Conservation (phyloP, 2,113 vertebrate genomes). For the Ancistrus triradiatus region DNA sequence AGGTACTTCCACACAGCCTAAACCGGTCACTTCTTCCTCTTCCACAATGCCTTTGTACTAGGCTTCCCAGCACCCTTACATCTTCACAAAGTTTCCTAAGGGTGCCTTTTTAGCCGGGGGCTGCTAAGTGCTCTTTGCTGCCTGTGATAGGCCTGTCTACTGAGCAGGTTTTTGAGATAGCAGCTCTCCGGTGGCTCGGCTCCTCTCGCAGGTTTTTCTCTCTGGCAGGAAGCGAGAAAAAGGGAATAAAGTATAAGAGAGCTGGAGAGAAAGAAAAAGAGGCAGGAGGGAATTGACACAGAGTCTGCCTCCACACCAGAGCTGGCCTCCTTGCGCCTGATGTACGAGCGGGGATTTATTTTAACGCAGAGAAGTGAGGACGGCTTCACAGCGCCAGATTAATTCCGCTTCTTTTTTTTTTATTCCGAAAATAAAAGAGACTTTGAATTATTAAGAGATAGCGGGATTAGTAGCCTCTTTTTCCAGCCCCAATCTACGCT, state of each 20-base stretch:
- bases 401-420: slow-evolving; percentile 95
- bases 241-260: slow-evolving; percentile 65
- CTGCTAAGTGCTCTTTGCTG: slow-evolving; percentile 66
- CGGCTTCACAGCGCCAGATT: slow-evolving; percentile 96
- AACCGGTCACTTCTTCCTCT: too few relatives aligned
- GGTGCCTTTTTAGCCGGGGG: slow-evolving; percentile 57
- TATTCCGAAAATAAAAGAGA: slow-evolving; percentile 99
- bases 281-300: slow-evolving; percentile 71
- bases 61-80: slow-evolving; percentile 66
- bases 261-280: slow-evolving; percentile 64
- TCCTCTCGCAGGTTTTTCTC: slow-evolving; percentile 66
- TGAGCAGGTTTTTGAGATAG: slow-evolving; percentile 74
- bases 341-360: slow-evolving; percentile 89
- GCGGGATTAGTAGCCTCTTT: slow-evolving; percentile 97
- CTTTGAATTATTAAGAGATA: slow-evolving; percentile 99
- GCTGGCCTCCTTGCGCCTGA: slow-evolving; percentile 76
- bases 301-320: slow-evolving; percentile 76
- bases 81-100: slow-evolving; percentile 69
- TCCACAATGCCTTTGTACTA: slow-evolving; percentile 69
- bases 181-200: slow-evolving; percentile 64
- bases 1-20: slow-evolving; percentile 35
- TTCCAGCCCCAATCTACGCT: slow-evolving; percentile 89
- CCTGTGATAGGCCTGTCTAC: slow-evolving; percentile 64
- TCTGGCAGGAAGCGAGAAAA: slow-evolving; percentile 69
- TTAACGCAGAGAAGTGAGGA: slow-evolving; percentile 91